Base-by-base conservation (phyloP, 2,888 invertebrate genomes). In the Nasonia oneida region DNA sequence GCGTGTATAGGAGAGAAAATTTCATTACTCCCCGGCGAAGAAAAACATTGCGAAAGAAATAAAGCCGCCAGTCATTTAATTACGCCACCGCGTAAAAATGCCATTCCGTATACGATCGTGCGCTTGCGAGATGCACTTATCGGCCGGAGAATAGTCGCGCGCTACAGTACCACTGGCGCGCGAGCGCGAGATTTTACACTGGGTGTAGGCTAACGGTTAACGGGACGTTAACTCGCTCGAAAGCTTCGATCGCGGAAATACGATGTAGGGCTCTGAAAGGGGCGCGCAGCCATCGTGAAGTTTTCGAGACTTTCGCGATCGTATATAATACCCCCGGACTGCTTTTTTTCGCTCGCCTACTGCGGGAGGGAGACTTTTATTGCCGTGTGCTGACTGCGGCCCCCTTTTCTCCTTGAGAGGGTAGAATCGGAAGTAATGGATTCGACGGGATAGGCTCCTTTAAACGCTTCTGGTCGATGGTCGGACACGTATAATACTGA, bases 201-300 rank as follows among this genome's bases (percentile, higher is more conserved):
- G 4, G 57, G 14, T 23, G 14, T 18, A 4, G 8, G 76, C 1
- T 39, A 39, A 33, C 77, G 47, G 76, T 83, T 83, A 83, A 77
- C 83, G 83, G 83, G 67, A 77, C 83, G 57, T 83, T 83, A 83
- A 83, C 83, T 83, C 37, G 37, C 70, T 47, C 42, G 47, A 57
- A 67, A 42, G 67, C 76, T n/a, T 8, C 12, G 50, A 8, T 18
- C 12, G n/a, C 12, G 18, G 12, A 12, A 15, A 23, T 29, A 74
- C 23, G 47, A 74, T 10, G 47, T 14, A 50, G 29, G 14, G 76
- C 18, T 53, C 37, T 10, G 33, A 53, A 53, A 57, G 18, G 50
- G 18, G 29, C 12, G 29, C 12, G 57, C 15, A 47, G 12, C n/a
- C 29, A 74, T n/a, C 23, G 53, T 18, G 33, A n/a, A 57, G 8